A percentile compares a stretch with the other conserved stretches of the same genome.
Evolutionary conservation across 2,113 vertebrate genomes (phyloP).

Genomic region (Thalassarche chlororhynchos): DNA sequence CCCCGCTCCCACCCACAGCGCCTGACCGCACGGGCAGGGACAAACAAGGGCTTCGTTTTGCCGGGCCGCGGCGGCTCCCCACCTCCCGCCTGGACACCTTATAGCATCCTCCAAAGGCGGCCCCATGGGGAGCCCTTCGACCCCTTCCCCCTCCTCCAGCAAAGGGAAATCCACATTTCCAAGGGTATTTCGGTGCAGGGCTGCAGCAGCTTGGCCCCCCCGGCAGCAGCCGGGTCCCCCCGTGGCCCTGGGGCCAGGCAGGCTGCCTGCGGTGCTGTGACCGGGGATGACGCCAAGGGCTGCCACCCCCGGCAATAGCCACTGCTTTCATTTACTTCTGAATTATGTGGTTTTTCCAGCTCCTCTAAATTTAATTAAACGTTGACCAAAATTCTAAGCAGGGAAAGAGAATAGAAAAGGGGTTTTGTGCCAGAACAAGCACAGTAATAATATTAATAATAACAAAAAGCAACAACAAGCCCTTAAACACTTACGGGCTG

Average conservation of each 20-base stretch:
- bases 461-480: background rate
- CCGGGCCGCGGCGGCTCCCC: background rate
- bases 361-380: conserved; percentile 43
- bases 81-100: conserved; percentile 50
- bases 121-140: background rate
- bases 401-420: background rate
- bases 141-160: background rate
- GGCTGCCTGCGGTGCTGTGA: background rate
- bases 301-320: background rate
- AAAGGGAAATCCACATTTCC: background rate
- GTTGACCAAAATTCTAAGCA: conserved; percentile 27
- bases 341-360: conserved; percentile 23
- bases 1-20: conserved; percentile 60
- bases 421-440: conserved; percentile 27
- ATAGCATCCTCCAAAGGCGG: conserved; percentile 10
- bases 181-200: accelerated
- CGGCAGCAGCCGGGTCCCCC: background rate
- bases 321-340: conserved; percentile 13
- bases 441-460: conserved; percentile 4
- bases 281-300: background rate
- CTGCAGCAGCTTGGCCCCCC: background rate
- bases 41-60: conserved; percentile 36
- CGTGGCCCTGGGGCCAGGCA: background rate
- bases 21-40: conserved; percentile 43
- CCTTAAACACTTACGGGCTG: background rate